Evolutionary conservation across 2,113 vertebrate genomes (phyloP).

Genomic region (Mystacornis crossleyi): DNA sequence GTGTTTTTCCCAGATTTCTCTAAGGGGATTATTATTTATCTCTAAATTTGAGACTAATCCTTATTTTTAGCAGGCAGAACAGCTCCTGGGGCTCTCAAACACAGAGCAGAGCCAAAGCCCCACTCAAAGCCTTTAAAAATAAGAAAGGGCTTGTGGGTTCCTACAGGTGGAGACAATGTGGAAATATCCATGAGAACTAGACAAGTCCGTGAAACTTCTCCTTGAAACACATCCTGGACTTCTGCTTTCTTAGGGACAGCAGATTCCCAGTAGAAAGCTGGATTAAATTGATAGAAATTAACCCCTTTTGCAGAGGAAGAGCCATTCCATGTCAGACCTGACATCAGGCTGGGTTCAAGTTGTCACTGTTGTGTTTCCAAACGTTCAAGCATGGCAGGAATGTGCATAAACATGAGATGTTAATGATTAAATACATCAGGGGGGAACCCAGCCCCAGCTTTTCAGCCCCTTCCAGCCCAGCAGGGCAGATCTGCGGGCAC

Average conservation of each 20-base stretch:
- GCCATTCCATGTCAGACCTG: not conserved
- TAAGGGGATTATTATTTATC: not conserved
- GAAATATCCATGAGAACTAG: not conserved
- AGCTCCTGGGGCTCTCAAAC: not conserved
- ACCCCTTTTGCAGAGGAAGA: not conserved
- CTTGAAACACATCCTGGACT: not conserved
- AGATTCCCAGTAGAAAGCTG: not conserved
- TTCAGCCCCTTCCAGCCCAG: not conserved
- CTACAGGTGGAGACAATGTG: not conserved
- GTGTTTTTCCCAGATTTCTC: not conserved
- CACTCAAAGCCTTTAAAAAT: not conserved
- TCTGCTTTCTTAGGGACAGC: not conserved
- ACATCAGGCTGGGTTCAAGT: not conserved
- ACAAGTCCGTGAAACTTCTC: not conserved
- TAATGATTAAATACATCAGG: not conserved
- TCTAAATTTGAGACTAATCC: not conserved
- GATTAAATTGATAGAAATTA: not conserved
- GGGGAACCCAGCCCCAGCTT: not conserved
- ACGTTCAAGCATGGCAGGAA: not conserved
- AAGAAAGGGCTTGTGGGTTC: not conserved
- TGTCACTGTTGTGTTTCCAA: not conserved
- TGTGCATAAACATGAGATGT: not conserved
- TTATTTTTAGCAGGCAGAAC: not conserved
- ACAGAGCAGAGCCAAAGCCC: not conserved
- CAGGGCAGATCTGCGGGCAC: not conserved